Evolutionary conservation across 2,888 invertebrate genomes (phyloP), one percentile per base, ranked within the genome.

Genomic region (Ichneumon xanthorius): DNA sequence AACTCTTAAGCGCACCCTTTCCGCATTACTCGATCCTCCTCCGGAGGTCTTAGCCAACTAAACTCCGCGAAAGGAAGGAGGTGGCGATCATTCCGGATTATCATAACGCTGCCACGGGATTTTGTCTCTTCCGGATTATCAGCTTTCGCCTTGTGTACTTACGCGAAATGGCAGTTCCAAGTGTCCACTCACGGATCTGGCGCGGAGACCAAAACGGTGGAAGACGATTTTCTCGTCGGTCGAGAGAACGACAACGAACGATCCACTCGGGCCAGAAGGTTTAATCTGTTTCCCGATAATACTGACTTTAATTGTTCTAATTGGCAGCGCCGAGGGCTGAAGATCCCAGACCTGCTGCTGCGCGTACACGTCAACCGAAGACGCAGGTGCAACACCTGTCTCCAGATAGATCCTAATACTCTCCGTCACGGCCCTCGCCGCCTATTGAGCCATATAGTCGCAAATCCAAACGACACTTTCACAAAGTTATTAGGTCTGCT

Each of bases 231-330:
- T 30, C 61, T 55, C 55, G 55, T 7, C 9, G 22, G 19, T 55
- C 9, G 9, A 22, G 16, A 9, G 61, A 14, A 61, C 61, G 55
- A 81, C 26, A 26, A 70, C 33, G 26, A 75, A 70, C 55, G 9
- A 40, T 72, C 75, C 40, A 68, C 61, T 40, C 40, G 70, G 68
- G 67, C 37, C 73, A 72, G 37, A 11, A 2, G 14, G 45, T 16
- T 16, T 89, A 90, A 92, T 92, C 90, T 91, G 91, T 92, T 92
- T 92, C 90, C 85, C 88, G 88, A 88, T 90, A 89, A 91, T 89
- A 87, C 85, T 92, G 91, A 92, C 92, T 92, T 92, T 89, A 89
- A 90, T 91, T 91, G 89, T 91, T 90, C 53, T 87, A 88, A 88
- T 88, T 88, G 87, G 80, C 80, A 76, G 86, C 61, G 72, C 72